These are phyloP conservation scores for Malthinus seriepunctatus DNA, from an alignment of 2,888 invertebrate genomes.

Conservation along the genomic window DNA sequence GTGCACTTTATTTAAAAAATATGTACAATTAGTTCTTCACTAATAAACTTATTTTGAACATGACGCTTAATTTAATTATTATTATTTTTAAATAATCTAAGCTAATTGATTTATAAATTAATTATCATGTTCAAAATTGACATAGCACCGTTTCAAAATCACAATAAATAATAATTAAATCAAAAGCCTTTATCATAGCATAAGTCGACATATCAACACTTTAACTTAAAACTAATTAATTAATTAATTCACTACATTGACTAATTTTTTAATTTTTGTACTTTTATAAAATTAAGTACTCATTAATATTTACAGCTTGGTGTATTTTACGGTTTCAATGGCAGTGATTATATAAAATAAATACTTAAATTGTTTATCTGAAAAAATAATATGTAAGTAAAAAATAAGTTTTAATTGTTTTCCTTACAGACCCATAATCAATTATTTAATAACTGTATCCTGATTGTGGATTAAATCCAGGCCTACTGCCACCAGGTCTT, in stretches of 20 bases:
- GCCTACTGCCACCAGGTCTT: constrained; percentile 49
- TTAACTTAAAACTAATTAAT: constrained; percentile 1
- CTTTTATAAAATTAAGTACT: neutral
- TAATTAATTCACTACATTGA: constrained; percentile 5
- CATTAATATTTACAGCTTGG: neutral
- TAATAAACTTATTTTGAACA: neutral
- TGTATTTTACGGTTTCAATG: constrained; percentile 14
- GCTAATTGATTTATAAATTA: neutral
- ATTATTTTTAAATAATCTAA: neutral
- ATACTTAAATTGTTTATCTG: constrained; percentile 14
- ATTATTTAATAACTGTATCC: constrained; percentile 55
- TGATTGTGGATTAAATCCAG: constrained; percentile 53
- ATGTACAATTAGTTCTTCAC: constrained; percentile 2
- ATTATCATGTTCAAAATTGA: constrained; percentile 1
- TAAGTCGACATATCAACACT: constrained; percentile 28
- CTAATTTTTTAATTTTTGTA: neutral
- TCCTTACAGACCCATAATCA: constrained; percentile 1
- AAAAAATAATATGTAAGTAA: neutral
- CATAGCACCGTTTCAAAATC: constrained; percentile 29
- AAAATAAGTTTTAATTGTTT: neutral
- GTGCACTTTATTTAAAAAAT: constrained; percentile 5
- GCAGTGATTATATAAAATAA: constrained; percentile 22
- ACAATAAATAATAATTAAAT: constrained; percentile 19
- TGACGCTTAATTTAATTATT: neutral
- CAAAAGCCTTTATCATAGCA: constrained; percentile 30